Evolutionary conservation across 2,888 invertebrate species (phyloP).

Genomic region (Venusia cambrica): DNA sequence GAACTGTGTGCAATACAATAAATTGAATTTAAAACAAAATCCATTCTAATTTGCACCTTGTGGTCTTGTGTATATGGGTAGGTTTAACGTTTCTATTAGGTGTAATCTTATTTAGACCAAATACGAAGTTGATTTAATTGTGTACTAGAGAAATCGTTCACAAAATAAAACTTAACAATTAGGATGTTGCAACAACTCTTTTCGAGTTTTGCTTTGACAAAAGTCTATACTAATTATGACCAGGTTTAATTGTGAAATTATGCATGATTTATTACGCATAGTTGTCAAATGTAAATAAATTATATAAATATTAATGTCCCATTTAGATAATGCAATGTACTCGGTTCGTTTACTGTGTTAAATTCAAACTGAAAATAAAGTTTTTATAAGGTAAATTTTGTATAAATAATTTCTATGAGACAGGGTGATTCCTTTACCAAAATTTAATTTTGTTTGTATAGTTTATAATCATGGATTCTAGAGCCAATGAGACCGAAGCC

Average conservation of each 20-base stretch:
- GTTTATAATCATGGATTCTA: conserved; percentile 9
- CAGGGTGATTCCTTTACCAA: conserved; percentile 11
- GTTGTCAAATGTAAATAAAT: too few relatives aligned
- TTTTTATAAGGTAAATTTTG: too few relatives aligned
- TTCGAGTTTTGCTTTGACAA: conserved; percentile 5
- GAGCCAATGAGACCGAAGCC: conserved; percentile 12
- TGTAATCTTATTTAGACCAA: conserved; percentile 48
- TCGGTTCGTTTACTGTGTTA: too few relatives aligned
- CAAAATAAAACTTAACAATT: neutral
- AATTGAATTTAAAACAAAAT: too few relatives aligned
- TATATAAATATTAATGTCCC: too few relatives aligned
- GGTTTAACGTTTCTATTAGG: conserved; percentile 42
- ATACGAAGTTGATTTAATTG: conserved; percentile 43
- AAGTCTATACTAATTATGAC: conserved; percentile 8
- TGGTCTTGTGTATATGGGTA: conserved; percentile 39
- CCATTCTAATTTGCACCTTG: conserved; percentile 37
- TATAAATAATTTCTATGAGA: conserved; percentile 7
- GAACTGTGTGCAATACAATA: too few relatives aligned
- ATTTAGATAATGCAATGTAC: too few relatives aligned
- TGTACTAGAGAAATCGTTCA: conserved; percentile 11
- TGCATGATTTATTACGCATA: too few relatives aligned
- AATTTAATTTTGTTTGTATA: conserved; percentile 15
- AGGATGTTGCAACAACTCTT: conserved; percentile 12
- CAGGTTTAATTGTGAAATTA: conserved; percentile 6
- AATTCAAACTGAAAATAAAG: too few relatives aligned